Evolutionary conservation across 2,113 vertebrate species (phyloP).

Genomic region (Chlamydotis undulata): DNA sequence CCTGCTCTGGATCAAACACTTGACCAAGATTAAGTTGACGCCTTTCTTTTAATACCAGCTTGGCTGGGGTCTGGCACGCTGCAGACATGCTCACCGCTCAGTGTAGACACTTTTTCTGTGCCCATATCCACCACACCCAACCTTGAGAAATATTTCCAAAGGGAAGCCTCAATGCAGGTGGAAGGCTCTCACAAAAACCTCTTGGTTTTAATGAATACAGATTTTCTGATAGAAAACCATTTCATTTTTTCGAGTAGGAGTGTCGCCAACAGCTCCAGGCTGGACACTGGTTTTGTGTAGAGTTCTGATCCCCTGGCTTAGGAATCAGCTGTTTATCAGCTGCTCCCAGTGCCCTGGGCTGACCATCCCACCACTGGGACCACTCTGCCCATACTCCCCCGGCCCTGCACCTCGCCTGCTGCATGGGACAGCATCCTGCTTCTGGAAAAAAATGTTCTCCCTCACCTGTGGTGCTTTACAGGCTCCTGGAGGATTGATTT

Average conservation of each 20-base stretch:
- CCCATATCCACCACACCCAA: background rate
- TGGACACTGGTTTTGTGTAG: background rate
- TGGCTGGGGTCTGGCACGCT: rapidly evolving
- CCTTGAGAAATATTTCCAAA: background rate
- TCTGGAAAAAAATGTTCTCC: background rate
- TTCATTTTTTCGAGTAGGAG: background rate
- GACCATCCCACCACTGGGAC: background rate
- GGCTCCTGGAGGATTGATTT: background rate
- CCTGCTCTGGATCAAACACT: background rate
- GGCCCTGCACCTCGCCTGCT: rapidly evolving
- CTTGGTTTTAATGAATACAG: background rate
- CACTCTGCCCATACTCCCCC: rapidly evolving
- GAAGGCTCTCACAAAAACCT: background rate
- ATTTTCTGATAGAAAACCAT: background rate
- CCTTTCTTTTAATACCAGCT: background rate
- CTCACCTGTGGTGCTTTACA: background rate
- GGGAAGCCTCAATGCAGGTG: background rate
- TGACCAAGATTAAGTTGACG: background rate
- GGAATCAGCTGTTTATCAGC: background rate
- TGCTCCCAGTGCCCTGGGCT: background rate
- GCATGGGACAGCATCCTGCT: background rate
- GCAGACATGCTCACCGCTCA: background rate
- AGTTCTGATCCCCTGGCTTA: background rate
- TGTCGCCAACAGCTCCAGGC: background rate
- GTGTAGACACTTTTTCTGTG: background rate